Conservation (phyloP, 1,140 invertebrate species). For the Centruroides sculpturatus region DNA sequence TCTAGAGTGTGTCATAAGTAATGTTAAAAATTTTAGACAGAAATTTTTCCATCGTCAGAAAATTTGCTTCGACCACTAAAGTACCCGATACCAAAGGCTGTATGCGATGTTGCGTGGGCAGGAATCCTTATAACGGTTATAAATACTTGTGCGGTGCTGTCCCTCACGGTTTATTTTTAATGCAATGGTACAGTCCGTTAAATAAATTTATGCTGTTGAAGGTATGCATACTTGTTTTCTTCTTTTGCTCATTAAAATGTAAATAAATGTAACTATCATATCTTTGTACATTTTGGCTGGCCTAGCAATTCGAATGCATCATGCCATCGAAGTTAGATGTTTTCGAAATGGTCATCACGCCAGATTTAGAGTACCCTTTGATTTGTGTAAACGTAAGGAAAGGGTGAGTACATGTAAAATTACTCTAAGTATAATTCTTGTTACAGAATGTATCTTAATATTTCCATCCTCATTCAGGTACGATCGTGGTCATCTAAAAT, state of each 20-base stretch:
- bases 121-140: constrained; percentile 96
- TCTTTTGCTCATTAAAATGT: not conserved
- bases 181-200: constrained; percentile 99
- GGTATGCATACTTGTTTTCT: constrained; percentile 33
- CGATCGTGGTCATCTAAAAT: constrained; percentile 52
- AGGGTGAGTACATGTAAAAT: constrained; percentile 38
- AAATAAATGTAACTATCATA: not conserved
- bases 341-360: constrained; percentile 95
- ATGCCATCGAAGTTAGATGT: constrained; percentile 61
- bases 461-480: constrained; percentile 1
- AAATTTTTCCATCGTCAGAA: constrained; percentile 33
- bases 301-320: constrained; percentile 60
- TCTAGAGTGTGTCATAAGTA: not conserved
- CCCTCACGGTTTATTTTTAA: constrained; percentile 77
- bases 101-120: constrained; percentile 77
- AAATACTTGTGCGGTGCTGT: constrained; percentile 93
- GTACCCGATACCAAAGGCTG: constrained; percentile 94
- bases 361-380: constrained; percentile 90
- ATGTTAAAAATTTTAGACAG: not conserved
- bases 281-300: not conserved
- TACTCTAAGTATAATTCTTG: no score
- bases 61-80: constrained; percentile 81
- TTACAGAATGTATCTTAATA: no score
- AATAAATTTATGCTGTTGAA: constrained; percentile 98
- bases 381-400: constrained; percentile 83